Percentiles rank a stretch among this genome's conserved stretches.
Conservation (phyloP, 2,888 invertebrate genomes). For the Graphium colonna region DNA sequence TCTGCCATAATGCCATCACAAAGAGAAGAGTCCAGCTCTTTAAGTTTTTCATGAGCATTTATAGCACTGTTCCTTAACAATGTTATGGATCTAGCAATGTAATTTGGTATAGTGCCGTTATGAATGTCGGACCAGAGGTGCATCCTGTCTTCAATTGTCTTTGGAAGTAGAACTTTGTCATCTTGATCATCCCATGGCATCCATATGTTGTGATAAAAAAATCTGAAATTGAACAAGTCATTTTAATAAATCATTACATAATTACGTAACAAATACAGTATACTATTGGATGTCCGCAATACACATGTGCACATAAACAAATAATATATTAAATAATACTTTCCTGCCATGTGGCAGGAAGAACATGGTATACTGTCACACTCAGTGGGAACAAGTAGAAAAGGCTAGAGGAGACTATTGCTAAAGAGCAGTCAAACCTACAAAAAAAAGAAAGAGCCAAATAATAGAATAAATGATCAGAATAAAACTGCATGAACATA, state of each 20-base stretch:
- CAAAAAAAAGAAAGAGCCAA: too few relatives aligned
- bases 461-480: too few relatives aligned
- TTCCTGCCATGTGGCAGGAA: too few relatives aligned
- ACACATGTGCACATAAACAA: too few relatives aligned
- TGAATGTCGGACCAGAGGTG: conserved; percentile 66
- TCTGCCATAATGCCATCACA: conserved; percentile 60
- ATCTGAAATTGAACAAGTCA: conserved; percentile 51
- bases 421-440: too few relatives aligned
- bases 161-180: conserved; percentile 75
- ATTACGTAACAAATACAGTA: too few relatives aligned
- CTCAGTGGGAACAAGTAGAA: too few relatives aligned
- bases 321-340: too few relatives aligned
- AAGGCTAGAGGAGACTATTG: too few relatives aligned
- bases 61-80: conserved; percentile 63
- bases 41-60: conserved; percentile 58
- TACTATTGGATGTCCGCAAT: too few relatives aligned
- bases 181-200: conserved; percentile 86
- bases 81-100: conserved; percentile 53
- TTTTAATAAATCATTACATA: neutral
- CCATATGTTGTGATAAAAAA: conserved; percentile 83
- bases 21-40: conserved; percentile 61
- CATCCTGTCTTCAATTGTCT: conserved; percentile 72
- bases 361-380: too few relatives aligned
- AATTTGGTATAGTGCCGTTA: conserved; percentile 60
- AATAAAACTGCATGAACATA: too few relatives aligned